These are phyloP conservation scores for Pseudopodoces humilis DNA, from an alignment of 2,113 vertebrate genomes.

Conservation along the genomic window DNA sequence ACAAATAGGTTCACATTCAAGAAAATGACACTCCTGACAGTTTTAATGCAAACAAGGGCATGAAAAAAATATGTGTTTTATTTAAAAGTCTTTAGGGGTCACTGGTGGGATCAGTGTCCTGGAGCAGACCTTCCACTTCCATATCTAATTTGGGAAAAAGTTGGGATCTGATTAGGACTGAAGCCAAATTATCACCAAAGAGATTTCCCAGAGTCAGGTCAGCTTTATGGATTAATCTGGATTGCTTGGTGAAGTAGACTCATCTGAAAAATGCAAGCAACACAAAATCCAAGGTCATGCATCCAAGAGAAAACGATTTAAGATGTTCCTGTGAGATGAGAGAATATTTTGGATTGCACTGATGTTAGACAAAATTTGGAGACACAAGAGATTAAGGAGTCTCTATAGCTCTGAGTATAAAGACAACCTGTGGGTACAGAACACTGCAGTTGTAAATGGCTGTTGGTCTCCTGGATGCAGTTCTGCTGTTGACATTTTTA, in stretches of 20 bases:
- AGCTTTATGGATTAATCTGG: background rate
- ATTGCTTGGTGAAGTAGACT: background rate
- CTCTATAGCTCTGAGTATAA: background rate
- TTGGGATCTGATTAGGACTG: background rate
- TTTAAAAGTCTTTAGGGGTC: background rate
- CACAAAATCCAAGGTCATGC: background rate
- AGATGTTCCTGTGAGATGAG: background rate
- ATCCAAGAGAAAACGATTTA: background rate
- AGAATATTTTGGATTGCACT: background rate
- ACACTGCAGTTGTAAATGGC: background rate
- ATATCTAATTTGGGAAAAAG: background rate
- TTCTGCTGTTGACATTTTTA: background rate
- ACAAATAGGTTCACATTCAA: background rate
- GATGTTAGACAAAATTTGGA: background rate
- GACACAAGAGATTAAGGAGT: background rate
- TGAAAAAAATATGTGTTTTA: background rate
- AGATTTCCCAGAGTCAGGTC: background rate
- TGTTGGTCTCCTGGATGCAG: background rate
- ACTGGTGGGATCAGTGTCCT: background rate
- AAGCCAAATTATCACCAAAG: slow-evolving; percentile 25
- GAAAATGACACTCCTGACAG: background rate
- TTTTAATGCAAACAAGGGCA: background rate
- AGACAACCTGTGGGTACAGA: background rate
- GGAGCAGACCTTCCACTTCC: background rate
- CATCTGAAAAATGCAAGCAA: background rate